phyloP scores from a whole-genome alignment of 2,888 invertebrate genomes.

The Rhamnusium bicolor region DNA sequence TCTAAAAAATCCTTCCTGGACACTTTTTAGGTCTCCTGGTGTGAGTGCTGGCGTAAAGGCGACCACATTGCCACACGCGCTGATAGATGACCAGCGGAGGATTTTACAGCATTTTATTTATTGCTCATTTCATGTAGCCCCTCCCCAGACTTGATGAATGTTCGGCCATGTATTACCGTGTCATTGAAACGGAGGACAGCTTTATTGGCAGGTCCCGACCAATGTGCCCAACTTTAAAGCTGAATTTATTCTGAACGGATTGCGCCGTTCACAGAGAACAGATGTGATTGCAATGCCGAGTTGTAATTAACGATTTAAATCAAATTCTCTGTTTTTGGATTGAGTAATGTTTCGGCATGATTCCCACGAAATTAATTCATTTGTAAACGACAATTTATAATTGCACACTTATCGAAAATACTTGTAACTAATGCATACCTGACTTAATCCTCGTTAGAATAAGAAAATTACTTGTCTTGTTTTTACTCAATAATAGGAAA shows the following conservation, averaged over 20 bases:
- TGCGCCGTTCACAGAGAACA: constrained; percentile 55
- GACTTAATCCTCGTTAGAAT: background rate
- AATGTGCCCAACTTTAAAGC: constrained; percentile 63
- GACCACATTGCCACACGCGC: constrained; percentile 43
- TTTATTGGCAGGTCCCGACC: constrained; percentile 66
- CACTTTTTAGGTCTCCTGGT: background rate
- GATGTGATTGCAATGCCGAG: constrained; percentile 54
- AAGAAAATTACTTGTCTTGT: background rate
- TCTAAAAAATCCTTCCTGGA: background rate
- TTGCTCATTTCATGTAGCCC: constrained; percentile 68
- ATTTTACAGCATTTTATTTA: constrained; percentile 68
- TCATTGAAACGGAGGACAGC: constrained; percentile 67
- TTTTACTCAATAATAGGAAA: no score
- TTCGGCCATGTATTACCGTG: constrained; percentile 67
- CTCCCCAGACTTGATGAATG: constrained; percentile 65
- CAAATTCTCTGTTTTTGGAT: background rate
- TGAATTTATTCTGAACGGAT: constrained; percentile 62
- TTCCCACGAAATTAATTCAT: background rate
- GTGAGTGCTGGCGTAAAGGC: background rate
- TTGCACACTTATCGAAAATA: background rate
- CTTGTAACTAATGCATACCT: background rate
- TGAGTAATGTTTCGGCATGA: background rate
- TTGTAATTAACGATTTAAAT: background rate
- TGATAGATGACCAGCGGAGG: constrained; percentile 62
- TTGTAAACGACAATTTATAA: background rate